These are phyloP conservation scores for Catharus bicknelli DNA, from an alignment of 2,113 vertebrate species.

Conservation along the genomic window DNA sequence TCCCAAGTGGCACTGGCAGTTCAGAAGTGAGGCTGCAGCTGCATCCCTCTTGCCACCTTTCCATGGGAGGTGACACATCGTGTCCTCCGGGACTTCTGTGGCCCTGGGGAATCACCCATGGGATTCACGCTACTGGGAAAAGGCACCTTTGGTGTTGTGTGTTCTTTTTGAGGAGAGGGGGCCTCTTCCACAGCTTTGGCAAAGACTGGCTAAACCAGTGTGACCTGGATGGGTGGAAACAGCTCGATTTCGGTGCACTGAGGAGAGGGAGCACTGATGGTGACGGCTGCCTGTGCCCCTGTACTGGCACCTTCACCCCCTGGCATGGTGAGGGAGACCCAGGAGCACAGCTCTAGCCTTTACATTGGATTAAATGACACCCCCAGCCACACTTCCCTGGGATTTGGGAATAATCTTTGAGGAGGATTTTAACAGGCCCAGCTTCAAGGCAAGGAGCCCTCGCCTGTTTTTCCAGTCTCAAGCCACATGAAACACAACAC, in stretches of 20 bases:
- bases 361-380: not conserved
- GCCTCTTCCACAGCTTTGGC: not conserved
- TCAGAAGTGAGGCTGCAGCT: not conserved
- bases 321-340: rapidly evolving
- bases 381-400: not conserved
- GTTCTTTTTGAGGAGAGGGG: not conserved
- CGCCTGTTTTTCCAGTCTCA: rapidly evolving
- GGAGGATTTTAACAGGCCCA: not conserved
- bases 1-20: not conserved
- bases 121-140: not conserved
- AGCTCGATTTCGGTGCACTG: not conserved
- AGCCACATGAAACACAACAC: not conserved
- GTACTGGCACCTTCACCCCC: not conserved
- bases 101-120: not conserved
- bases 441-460: not conserved
- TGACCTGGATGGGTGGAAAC: not conserved
- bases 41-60: not conserved
- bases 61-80: rapidly evolving
- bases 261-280: not conserved
- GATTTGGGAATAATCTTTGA: not conserved
- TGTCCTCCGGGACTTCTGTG: not conserved
- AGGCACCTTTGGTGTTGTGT: not conserved
- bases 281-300: not conserved
- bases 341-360: rapidly evolving
- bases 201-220: not conserved